These are phyloP conservation scores for Actinia equina DNA, from an alignment of 64 coral and sea anemone genomes.

Conservation along the genomic window DNA sequence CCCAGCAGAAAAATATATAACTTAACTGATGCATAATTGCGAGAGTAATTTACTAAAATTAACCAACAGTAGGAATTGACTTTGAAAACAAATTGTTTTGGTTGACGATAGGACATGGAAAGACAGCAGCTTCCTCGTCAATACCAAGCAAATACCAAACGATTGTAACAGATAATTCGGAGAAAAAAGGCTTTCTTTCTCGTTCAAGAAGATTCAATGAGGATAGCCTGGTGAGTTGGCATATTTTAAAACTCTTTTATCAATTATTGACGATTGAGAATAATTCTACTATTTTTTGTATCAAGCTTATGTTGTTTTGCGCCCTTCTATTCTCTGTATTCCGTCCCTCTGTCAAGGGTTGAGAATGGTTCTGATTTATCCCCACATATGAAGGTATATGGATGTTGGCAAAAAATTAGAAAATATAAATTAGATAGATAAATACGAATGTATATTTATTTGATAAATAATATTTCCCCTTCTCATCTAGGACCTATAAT, in stretches of 20 bases:
- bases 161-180: slow-evolving; percentile 83
- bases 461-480: background rate
- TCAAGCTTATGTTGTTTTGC: too few relatives aligned
- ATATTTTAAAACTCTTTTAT: background rate
- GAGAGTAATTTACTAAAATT: too few relatives aligned
- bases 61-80: too few relatives aligned
- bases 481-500: slow-evolving; percentile 68
- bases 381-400: too few relatives aligned
- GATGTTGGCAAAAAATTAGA: background rate
- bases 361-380: too few relatives aligned
- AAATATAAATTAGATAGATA: too few relatives aligned
- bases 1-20: background rate
- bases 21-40: background rate
- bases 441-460: too few relatives aligned
- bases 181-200: slow-evolving; percentile 96
- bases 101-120: slow-evolving; percentile 72
- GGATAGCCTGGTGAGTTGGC: slow-evolving; percentile 32
- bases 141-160: slow-evolving; percentile 99
- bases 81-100: too few relatives aligned
- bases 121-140: slow-evolving; percentile 88
- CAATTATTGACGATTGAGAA: background rate
- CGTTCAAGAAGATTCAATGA: slow-evolving; percentile 65
- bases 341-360: too few relatives aligned
- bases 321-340: too few relatives aligned
- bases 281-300: too few relatives aligned